Conservation (phyloP, 2,797 vertebrate genomes). For the Falco concolor region DNA sequence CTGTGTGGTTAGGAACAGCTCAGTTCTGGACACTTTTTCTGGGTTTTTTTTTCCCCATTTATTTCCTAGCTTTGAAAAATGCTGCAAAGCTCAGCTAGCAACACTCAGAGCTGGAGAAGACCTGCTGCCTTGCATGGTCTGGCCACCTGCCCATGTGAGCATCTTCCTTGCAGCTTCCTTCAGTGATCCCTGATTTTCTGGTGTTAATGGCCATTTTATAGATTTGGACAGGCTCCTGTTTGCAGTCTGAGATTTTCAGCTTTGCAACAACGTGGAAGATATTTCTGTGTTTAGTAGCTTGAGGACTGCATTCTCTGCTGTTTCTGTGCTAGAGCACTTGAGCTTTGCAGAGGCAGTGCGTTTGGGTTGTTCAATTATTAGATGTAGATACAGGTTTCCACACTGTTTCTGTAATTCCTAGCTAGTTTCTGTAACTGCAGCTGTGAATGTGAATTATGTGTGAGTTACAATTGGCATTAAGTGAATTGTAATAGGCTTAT, state of each 20-base stretch:
- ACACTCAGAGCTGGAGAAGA: background rate
- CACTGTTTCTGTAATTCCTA: background rate
- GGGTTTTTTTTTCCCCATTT: background rate
- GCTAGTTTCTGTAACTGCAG: background rate
- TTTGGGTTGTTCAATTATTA: background rate
- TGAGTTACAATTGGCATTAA: background rate
- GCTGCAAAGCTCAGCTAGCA: rapidly evolving
- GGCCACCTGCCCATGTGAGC: background rate
- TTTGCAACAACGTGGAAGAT: background rate
- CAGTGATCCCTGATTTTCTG: background rate
- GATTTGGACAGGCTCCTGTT: background rate
- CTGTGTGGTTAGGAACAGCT: background rate
- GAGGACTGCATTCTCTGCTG: background rate
- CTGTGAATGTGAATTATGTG: background rate
- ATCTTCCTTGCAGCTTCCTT: background rate
- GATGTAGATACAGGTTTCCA: background rate
- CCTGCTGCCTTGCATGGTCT: background rate
- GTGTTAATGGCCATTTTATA: background rate
- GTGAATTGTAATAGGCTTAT: background rate
- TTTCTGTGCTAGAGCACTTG: background rate
- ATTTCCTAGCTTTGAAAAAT: background rate
- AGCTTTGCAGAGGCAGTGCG: background rate
- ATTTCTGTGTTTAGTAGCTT: background rate
- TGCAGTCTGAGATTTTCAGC: background rate
- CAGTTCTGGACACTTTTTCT: background rate